phyloP scores from a whole-genome alignment of 2,113 vertebrate genomes.

The Hydrochoerus hydrochaeris region DNA sequence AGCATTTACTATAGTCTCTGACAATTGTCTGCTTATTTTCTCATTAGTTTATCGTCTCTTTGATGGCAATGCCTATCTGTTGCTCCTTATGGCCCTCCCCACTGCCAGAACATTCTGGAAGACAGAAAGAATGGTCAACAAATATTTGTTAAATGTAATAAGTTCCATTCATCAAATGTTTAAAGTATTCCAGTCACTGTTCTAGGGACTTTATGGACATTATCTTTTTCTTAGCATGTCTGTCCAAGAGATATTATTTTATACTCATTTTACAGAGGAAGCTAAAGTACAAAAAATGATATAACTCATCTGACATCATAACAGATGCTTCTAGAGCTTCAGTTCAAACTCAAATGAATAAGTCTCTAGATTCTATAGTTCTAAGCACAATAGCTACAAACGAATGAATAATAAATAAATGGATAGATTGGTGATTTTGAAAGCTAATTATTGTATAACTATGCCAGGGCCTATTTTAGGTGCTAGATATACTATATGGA shows the following conservation, averaged over 20 bases:
- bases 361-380: background rate
- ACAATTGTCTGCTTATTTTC: background rate
- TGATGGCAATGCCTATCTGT: background rate
- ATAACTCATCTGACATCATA: background rate
- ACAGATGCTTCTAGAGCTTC: background rate
- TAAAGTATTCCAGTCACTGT: background rate
- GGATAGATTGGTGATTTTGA: background rate
- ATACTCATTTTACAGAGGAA: conserved; percentile 6
- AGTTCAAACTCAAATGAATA: background rate
- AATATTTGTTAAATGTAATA: background rate
- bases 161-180: background rate
- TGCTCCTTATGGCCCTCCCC: background rate
- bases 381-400: conserved; percentile 11
- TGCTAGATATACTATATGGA: background rate
- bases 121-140: background rate
- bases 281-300: background rate
- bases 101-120: background rate
- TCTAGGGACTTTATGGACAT: background rate
- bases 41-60: background rate
- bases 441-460: background rate
- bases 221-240: background rate
- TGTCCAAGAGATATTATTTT: background rate
- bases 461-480: background rate
- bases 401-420: background rate
- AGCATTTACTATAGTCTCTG: background rate